These are phyloP conservation scores for Passer montanus DNA, from an alignment of 2,113 vertebrate genomes.

Conservation along the genomic window DNA sequence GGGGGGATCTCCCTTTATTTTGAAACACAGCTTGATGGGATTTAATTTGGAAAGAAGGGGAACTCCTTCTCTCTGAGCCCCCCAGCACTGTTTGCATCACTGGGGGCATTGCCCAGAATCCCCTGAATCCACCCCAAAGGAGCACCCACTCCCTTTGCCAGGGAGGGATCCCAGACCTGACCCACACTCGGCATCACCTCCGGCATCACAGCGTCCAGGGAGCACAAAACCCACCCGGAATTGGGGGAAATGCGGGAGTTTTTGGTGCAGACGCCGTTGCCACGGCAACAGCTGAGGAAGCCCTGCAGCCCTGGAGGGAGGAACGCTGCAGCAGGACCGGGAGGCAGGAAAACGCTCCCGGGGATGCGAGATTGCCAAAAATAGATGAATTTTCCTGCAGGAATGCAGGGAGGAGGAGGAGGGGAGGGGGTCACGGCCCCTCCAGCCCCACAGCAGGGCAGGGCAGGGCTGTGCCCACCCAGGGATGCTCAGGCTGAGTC, in stretches of 20 bases:
- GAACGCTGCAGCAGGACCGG: neutral
- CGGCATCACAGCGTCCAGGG: rapidly evolving
- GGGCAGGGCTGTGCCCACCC: neutral
- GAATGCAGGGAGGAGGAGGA: neutral
- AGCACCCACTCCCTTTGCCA: rapidly evolving
- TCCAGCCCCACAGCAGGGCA: rapidly evolving
- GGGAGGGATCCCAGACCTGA: rapidly evolving
- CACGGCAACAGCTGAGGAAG: neutral
- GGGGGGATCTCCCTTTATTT: neutral
- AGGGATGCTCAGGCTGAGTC: neutral
- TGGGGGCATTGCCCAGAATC: neutral
- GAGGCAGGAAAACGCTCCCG: neutral
- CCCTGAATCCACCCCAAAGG: neutral
- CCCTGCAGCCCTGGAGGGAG: neutral
- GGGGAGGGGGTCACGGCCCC: neutral
- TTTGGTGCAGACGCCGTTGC: conserved; percentile 44
- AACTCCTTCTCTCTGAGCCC: neutral
- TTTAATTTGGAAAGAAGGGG: neutral
- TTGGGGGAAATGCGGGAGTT: neutral
- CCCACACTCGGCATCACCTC: neutral
- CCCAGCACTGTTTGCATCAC: rapidly evolving
- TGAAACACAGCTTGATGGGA: neutral
- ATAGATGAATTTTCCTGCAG: neutral
- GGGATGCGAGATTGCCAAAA: neutral
- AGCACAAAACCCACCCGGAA: neutral